Base-by-base conservation (phyloP, 2,888 invertebrate species). In the Drosophila parthenogenetica region DNA sequence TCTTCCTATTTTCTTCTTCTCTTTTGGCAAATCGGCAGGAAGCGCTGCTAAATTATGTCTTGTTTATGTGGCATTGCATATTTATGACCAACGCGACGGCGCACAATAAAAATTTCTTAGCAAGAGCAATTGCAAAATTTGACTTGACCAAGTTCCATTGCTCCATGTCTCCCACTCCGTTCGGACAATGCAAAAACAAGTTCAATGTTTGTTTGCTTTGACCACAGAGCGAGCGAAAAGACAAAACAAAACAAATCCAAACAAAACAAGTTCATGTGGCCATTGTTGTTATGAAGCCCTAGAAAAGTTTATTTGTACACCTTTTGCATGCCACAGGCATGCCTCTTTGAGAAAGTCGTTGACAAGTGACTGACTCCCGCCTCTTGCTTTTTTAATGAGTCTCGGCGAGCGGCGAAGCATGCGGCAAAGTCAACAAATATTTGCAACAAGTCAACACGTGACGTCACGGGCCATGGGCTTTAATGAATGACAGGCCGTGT, bases 21-120 rank as follows among this genome's bases (percentile, higher is more conserved):
- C 80, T 82, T 85, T 83, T 87, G 89, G 85, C 89, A 87, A 81
- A 85, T 81, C 86, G 89, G 87, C 87, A 85, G 89, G 89, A 89
- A 89, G 83, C 73, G 55, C 82, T 74, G 77, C 75, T 88, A 86
- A 86, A 86, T 86, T 86, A 86, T 86, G 85, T 86, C 89, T 88
- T 88, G 85, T 88, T 86, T 86, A 86, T 86, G 87, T 88, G 89
- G 87, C 83, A 84, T 67, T 82, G 83, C 83, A 84, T 84, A 84
- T 84, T 84, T 84, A 84, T 84, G 86, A 62, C 85, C 79, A 67
- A 70, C 49, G 50, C 64, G 60, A 61, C 80, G 74, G 62, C 67
- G 75, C 67, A 80, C 71, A 81, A 85, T 88, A 85, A 83, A 79
- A 83, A 87, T 82, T 76, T 70, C 66, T 59, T 83, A 73, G 65